Evolutionary conservation across 2,797 vertebrate species (phyloP).

Genomic region (Pelochelys cantorii): DNA sequence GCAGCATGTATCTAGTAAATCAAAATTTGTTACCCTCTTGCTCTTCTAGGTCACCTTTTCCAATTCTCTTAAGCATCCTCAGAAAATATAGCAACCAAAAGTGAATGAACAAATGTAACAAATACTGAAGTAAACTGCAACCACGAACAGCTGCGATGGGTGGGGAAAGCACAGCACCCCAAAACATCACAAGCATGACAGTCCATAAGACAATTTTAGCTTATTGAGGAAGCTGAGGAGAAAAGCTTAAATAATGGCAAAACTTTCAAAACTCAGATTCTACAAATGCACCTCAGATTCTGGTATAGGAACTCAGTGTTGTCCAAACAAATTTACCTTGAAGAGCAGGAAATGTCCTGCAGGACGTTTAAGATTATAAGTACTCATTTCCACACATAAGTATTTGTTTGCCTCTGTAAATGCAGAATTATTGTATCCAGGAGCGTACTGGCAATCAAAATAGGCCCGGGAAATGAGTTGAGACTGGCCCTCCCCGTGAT

Average conservation of each 20-base stretch:
- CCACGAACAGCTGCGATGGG: not conserved
- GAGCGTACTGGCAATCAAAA: too few species aligned
- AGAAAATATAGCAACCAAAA: constrained; percentile 20
- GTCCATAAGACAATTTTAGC: constrained; percentile 35
- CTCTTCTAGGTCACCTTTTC: not conserved
- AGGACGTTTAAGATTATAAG: not conserved
- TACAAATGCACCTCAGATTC: not conserved
- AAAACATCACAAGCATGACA: constrained; percentile 50
- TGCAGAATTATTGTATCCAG: not conserved
- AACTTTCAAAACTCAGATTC: constrained; percentile 23
- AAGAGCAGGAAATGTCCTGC: accelerated
- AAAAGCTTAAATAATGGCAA: constrained; percentile 20
- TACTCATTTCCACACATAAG: not conserved
- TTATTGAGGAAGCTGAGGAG: constrained; percentile 19
- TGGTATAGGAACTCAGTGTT: not conserved
- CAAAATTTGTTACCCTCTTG: not conserved
- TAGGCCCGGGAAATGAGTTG: too few species aligned
- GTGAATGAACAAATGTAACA: constrained; percentile 39
- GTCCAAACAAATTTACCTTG: not conserved
- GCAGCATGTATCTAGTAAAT: not conserved
- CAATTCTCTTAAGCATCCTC: not conserved
- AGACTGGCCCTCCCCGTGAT: too few species aligned
- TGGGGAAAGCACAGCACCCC: not conserved
- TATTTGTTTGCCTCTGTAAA: not conserved
- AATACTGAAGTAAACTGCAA: constrained; percentile 43